These are phyloP conservation scores for Alethe castanea DNA, from an alignment of 2,113 vertebrate genomes.

Conservation along the genomic window DNA sequence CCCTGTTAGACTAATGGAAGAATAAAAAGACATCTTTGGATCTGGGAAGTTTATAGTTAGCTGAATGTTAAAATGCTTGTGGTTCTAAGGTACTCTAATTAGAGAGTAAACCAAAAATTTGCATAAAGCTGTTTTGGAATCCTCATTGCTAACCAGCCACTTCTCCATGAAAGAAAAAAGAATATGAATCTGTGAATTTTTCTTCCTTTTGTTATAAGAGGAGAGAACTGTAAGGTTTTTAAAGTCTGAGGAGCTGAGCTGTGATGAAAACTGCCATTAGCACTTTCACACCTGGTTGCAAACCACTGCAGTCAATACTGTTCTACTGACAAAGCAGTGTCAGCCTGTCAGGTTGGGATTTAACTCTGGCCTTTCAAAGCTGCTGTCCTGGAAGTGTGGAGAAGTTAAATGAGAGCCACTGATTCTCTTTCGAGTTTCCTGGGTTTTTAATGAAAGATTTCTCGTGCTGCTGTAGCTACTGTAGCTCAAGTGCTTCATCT, in stretches of 20 bases:
- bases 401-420: background rate
- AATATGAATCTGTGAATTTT: background rate
- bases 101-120: background rate
- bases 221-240: background rate
- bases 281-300: constrained; percentile 20
- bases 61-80: background rate
- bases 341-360: constrained; percentile 1
- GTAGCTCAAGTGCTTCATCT: background rate
- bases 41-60: background rate
- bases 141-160: background rate
- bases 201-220: background rate
- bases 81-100: background rate
- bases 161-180: background rate
- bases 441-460: background rate
- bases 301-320: background rate
- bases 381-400: background rate
- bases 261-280: constrained; percentile 9
- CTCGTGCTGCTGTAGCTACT: background rate
- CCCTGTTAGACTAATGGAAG: background rate
- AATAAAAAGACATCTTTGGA: background rate
- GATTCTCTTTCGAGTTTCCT: background rate
- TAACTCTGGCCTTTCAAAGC: background rate
- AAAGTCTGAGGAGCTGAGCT: background rate
- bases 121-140: background rate
- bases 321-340: background rate